phyloP scores from a whole-genome alignment of 2,113 vertebrate species.

The Zosterops borbonicus region DNA sequence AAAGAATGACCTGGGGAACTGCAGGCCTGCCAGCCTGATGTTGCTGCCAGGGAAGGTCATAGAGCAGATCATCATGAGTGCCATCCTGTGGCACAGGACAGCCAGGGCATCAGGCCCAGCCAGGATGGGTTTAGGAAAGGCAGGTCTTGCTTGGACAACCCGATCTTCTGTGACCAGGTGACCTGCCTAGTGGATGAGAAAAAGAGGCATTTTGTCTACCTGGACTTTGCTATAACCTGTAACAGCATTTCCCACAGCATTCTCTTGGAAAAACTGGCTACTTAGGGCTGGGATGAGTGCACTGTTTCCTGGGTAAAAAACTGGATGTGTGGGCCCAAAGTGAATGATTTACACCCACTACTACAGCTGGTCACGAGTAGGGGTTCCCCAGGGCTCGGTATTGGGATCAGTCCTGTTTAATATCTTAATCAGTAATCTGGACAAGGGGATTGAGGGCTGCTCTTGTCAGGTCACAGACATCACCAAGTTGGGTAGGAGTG shows the following conservation, averaged over 20 bases:
- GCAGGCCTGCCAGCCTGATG: neutral
- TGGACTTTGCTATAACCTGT: neutral
- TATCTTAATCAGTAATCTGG: neutral
- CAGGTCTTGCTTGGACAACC: neutral
- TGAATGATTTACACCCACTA: neutral
- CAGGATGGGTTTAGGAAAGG: neutral
- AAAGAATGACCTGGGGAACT: neutral
- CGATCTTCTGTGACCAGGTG: neutral
- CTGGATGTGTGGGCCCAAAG: neutral
- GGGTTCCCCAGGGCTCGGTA: neutral
- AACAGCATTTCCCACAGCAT: neutral
- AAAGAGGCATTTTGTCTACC: neutral
- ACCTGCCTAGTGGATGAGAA: neutral
- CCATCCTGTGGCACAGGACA: neutral
- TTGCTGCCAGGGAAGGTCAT: neutral
- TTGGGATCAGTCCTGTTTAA: neutral
- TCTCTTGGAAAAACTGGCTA: neutral
- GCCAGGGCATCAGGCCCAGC: neutral
- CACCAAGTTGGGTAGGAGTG: neutral
- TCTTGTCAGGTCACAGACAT: neutral
- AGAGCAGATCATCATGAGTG: neutral
- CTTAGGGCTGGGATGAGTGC: neutral
- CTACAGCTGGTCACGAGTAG: neutral
- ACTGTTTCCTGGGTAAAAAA: neutral
- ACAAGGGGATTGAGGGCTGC: neutral